Evolutionary conservation across 2,888 invertebrate genomes (phyloP), one percentile per base, ranked within the genome.

Genomic region (Cantharis rustica): DNA sequence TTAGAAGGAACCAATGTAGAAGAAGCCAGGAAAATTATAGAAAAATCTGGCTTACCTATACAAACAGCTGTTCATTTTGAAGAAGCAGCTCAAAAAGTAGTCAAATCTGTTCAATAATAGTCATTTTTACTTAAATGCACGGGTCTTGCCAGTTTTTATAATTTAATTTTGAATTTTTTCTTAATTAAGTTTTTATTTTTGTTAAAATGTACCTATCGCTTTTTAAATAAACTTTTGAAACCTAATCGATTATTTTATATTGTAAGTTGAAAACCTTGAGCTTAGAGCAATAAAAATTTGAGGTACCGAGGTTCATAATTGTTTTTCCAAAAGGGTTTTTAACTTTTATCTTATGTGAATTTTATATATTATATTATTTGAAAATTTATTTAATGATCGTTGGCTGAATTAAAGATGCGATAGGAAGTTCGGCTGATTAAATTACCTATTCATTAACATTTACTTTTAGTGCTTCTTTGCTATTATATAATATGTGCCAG

Each of bases 1-100:
- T 89, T 99, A 75, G 98, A 98, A 92, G 99, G 99, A 72, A 98
- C 97, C 16, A 98, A 98, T 89, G 95, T 97, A 0, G 89, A 88
- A 0, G 93, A 93, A 84, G 99, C 98, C 0, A 95, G 93, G 84
- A 91, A 92, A 84, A 93, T 98, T 80, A 91, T 99, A 16, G 90
- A 92, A 77, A 92, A 95, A 70, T 98, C 98, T 64, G 95, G 95
- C 5, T 89, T 99, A 69, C 92, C 95, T 17, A 94, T 99, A 80
- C 90, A 92, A 73, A 93, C 95, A 23, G 97, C 98, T 10, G 90
- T 90, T 78, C 93, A 97, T 88, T 92, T 99, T 76, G 98, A 98
- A 83, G 96, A 97, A 86, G 99, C 98, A 11, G 99, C 99, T 0
- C 91, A 92, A 86, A 94, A 95, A 86, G 98, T 95, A 69, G 98